Base-by-base conservation (phyloP, 2,888 invertebrate species). In the Drepanosiphum platanoidis region DNA sequence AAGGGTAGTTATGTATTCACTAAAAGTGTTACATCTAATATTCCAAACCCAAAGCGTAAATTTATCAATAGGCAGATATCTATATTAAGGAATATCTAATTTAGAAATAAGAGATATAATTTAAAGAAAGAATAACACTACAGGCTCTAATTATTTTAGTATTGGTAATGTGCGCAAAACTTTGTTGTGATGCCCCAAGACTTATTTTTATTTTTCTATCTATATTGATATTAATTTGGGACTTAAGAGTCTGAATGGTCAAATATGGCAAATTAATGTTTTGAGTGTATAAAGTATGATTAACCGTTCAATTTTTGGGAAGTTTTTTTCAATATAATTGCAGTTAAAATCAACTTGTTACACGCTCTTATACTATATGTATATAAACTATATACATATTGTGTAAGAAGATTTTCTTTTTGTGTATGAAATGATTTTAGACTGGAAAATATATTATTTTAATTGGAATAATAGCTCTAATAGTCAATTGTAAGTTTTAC, bases 1-100 rank as follows among this genome's bases (percentile, higher is more conserved):
- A 84, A 77, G 27, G 84, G 84, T n/a, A 84, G 84, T 68, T 84
- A 84, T 70, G 77, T 84, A 8, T 84, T 84, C n/a, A 77, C 84
- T 34, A 84, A 84, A 84, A 84, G 58, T 77, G 58, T 84, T 11
- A 15, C 84, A 15, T 68, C 84, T 39, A 77, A n/a, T 58, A 66
- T 84, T 68, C 84, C 77, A 15, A 77, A 58, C 9, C 84, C 84
- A 68, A 84, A 84, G 36, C 84, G 84, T 58, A 84, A 84, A 77
- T 84, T 84, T 30, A 84, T 84, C n/a, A 77, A 68, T 32, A 75
- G 84, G 52, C 84, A 75, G n/a, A 68, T 84, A 58, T 84, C 84
- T 52, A 84, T 84, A 77, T 84, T 84, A 68, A 77, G 84, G 39
- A 77, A 84, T 58, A 58, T 77, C 30, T 77, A 84, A 84, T n/a